Percentiles rank a stretch among this genome's conserved stretches.
Evolutionary conservation across 1,140 invertebrate species (phyloP).

Genomic region (Euwallacea fornicatus): DNA sequence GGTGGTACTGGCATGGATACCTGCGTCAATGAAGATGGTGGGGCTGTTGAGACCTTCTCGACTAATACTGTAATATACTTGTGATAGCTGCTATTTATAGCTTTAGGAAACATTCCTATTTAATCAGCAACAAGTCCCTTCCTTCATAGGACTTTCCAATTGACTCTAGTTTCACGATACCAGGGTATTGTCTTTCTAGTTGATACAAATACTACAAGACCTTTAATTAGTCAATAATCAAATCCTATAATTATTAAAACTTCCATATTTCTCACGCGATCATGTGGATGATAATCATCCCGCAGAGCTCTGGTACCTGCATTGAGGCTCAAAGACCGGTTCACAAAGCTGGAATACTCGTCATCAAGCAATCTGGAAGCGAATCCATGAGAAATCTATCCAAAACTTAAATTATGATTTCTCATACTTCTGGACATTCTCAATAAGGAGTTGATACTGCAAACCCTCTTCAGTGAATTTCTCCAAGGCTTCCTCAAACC

Average conservation of each 20-base stretch:
- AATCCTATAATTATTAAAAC: neutral
- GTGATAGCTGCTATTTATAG: neutral
- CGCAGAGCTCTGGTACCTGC: neutral
- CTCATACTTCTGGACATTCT: constrained; percentile 29
- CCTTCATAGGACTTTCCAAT: constrained; percentile 65
- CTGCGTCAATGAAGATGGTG: constrained; percentile 66
- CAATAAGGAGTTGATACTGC: constrained; percentile 28
- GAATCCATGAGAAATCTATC: neutral
- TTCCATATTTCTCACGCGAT: neutral
- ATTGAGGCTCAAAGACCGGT: neutral
- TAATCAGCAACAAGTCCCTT: constrained; percentile 48
- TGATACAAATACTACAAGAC: constrained; percentile 1
- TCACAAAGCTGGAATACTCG: constrained; percentile 4
- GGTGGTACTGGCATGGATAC: constrained; percentile 65
- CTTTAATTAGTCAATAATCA: neutral
- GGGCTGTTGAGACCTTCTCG: constrained; percentile 54
- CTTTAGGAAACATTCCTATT: constrained; percentile 12
- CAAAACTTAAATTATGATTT: neutral
- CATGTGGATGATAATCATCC: constrained; percentile 8
- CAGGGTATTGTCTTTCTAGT: constrained; percentile 48
- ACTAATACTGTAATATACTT: constrained; percentile 30
- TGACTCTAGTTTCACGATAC: constrained; percentile 54
- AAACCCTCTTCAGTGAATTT: constrained; percentile 13
- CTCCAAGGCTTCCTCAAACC: constrained; percentile 22
- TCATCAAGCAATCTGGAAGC: constrained; percentile 5